A percentile compares a stretch with the other conserved stretches of the same genome.
These are phyloP conservation scores for Paedocypris micromegethes DNA, from an alignment of 2,797 vertebrate genomes.

Conservation along the genomic window DNA sequence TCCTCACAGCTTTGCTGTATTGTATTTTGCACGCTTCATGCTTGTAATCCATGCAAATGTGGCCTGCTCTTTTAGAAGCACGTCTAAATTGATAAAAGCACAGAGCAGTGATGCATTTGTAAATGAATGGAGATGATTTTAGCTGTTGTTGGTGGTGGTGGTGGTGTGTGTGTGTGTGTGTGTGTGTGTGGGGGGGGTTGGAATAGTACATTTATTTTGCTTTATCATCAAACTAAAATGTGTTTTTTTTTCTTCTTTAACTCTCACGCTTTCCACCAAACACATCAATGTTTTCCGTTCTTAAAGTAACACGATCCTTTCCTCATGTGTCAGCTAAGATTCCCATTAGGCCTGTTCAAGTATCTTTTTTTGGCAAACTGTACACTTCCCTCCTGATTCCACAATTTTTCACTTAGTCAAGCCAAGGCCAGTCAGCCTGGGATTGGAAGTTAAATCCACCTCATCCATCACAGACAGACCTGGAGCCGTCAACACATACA, in stretches of 20 bases:
- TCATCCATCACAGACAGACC: conserved; percentile 36
- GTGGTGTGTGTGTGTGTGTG: too few species aligned
- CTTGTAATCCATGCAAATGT: conserved; percentile 13
- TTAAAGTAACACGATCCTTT: conserved; percentile 30
- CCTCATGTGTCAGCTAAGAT: conserved; percentile 30
- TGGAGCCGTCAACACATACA: conserved; percentile 15
- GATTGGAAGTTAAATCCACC: conserved; percentile 23
- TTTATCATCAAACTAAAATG: too few species aligned
- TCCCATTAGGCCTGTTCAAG: conserved; percentile 23
- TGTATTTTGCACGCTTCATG: conserved; percentile 18
- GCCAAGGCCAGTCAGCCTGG: conserved; percentile 24
- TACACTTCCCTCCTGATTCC: conserved; percentile 27
- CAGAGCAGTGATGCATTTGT: conserved; percentile 12
- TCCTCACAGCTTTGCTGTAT: conserved; percentile 21
- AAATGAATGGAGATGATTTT: conserved; percentile 17
- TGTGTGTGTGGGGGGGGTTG: too few species aligned
- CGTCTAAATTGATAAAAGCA: neutral
- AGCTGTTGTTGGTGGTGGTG: neutral
- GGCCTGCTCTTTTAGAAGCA: neutral
- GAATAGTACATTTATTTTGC: too few species aligned
- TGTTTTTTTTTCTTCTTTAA: neutral
- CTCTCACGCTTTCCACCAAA: neutral
- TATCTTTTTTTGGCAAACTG: conserved; percentile 25
- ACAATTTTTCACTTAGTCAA: conserved; percentile 23
- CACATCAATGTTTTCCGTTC: conserved; percentile 13